Conservation (phyloP, 2,797 vertebrate species). For the Chaunax sp. region DNA sequence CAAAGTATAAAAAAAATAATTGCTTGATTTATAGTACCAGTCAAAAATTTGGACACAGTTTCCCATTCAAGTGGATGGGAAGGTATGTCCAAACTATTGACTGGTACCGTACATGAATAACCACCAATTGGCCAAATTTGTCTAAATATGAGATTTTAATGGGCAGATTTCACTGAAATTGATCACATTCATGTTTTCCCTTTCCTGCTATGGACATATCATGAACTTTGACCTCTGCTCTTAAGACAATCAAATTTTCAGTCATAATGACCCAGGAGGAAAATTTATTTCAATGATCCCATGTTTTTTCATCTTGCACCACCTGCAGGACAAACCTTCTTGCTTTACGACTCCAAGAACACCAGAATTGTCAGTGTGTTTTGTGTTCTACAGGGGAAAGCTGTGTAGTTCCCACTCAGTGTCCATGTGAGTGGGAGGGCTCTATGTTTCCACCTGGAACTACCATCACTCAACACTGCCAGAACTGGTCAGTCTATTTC, state of each 20-base stretch:
- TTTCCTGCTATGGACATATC: background rate
- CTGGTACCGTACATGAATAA: no score
- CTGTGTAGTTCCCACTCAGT: conserved; percentile 81
- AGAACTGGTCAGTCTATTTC: conserved; percentile 86
- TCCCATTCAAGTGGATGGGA: no score
- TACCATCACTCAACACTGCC: conserved; percentile 81
- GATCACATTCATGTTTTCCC: background rate
- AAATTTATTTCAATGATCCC: background rate
- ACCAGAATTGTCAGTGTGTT: background rate
- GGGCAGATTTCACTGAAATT: background rate
- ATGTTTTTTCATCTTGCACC: background rate
- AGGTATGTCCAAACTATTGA: no score
- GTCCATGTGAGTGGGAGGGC: conserved; percentile 88
- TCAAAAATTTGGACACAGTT: no score
- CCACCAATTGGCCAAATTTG: background rate
- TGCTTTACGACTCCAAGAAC: background rate
- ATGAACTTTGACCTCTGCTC: background rate
- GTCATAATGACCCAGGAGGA: background rate
- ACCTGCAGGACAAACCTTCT: background rate
- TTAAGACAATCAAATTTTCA: background rate
- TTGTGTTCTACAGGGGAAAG: conserved; percentile 72
- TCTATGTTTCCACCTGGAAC: conserved; percentile 86
- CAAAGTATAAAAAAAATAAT: no score
- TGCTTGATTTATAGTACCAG: no score
- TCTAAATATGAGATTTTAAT: background rate